These are phyloP conservation scores for Phyllotis vaccarum DNA, from an alignment of 2,797 vertebrate species.

Conservation along the genomic window DNA sequence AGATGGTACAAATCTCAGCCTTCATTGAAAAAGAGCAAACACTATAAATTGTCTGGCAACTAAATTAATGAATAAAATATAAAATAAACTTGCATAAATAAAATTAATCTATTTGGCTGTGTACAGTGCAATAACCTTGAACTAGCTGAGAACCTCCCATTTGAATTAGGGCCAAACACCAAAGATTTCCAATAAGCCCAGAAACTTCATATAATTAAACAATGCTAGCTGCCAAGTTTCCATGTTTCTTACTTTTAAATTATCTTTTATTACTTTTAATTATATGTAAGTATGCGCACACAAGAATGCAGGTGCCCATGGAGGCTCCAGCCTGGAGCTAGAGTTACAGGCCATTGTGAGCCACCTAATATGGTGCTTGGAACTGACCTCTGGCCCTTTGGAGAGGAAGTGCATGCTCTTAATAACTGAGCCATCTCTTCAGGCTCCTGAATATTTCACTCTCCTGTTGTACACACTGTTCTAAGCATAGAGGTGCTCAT, in stretches of 20 bases:
- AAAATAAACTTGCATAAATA: background rate
- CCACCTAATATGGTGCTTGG: background rate
- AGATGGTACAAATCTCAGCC: background rate
- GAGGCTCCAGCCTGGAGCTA: background rate
- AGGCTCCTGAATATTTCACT: background rate
- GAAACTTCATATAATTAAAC: background rate
- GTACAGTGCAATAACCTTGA: background rate
- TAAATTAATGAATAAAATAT: slow-evolving; percentile 1
- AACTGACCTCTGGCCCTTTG: background rate
- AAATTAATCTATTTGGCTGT: background rate
- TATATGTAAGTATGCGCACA: background rate
- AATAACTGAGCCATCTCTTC: background rate
- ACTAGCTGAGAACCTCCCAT: background rate
- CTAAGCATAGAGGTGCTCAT: background rate
- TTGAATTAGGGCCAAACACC: background rate
- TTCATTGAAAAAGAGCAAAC: background rate
- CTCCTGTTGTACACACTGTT: background rate
- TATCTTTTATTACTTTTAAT: background rate
- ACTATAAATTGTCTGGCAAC: background rate
- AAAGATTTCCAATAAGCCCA: slow-evolving; percentile 37
- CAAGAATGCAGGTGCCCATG: background rate
- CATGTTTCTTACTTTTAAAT: background rate
- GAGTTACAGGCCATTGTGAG: background rate
- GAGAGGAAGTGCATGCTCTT: background rate
- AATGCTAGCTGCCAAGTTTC: slow-evolving; percentile 13